Conservation (phyloP, 92 coral and sea anemone species). For the Muricea muricata region DNA sequence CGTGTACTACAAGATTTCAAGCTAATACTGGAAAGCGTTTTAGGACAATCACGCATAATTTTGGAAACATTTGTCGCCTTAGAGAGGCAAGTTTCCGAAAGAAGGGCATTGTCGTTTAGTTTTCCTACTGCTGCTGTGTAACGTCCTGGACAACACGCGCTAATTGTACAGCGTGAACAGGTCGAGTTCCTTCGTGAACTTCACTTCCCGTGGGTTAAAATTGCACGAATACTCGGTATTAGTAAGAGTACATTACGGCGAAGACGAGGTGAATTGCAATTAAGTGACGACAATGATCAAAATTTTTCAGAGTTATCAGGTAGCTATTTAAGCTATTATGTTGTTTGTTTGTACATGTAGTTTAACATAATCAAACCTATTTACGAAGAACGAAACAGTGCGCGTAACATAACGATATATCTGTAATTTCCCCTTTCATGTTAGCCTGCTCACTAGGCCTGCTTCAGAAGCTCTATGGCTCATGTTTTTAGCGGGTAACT, state of each 20-base stretch:
- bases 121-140: neutral
- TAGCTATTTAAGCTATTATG: neutral
- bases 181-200: slow-evolving; percentile 56
- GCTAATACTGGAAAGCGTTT: neutral
- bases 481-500: no score
- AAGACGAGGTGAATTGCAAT: slow-evolving; percentile 47
- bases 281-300: slow-evolving; percentile 32
- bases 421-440: no score
- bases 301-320: slow-evolving; percentile 30
- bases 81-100: no score
- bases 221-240: slow-evolving; percentile 54
- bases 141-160: slow-evolving; percentile 20
- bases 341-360: neutral
- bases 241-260: slow-evolving; percentile 57
- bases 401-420: no score
- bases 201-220: slow-evolving; percentile 54
- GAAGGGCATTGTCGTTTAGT: neutral
- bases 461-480: no score
- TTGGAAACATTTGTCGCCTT: neutral
- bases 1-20: neutral
- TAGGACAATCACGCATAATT: neutral
- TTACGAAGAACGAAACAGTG: neutral
- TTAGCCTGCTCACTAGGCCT: no score
- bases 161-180: slow-evolving; percentile 50
- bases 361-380: neutral